Conservation (phyloP, 2,888 invertebrate genomes). For the Eilema griseolum region DNA sequence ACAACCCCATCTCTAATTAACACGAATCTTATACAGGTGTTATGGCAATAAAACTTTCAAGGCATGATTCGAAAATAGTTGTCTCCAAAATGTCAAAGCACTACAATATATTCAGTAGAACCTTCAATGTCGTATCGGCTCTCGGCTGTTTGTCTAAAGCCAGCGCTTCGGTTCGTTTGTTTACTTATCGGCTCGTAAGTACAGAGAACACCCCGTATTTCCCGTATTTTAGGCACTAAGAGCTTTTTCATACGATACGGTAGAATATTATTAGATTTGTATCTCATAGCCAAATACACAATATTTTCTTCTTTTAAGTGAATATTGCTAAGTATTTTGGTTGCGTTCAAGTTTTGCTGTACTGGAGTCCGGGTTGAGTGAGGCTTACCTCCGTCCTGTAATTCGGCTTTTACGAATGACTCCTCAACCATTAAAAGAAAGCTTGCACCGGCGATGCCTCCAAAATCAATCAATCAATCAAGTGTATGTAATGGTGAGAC, state of each 20-base stretch:
- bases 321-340: too few species aligned
- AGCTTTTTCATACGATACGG: background rate
- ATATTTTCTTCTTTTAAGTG: too few species aligned
- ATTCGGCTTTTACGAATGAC: too few species aligned
- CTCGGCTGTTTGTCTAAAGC: background rate
- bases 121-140: constrained; percentile 8
- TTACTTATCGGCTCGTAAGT: background rate
- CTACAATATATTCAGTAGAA: background rate
- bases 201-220: background rate
- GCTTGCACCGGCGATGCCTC: too few species aligned
- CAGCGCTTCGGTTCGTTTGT: background rate
- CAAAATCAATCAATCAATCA: too few species aligned
- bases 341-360: too few species aligned
- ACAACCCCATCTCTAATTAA: background rate
- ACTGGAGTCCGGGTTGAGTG: too few species aligned
- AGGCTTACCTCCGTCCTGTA: too few species aligned
- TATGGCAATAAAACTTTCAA: background rate
- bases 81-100: background rate
- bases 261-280: background rate
- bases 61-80: background rate
- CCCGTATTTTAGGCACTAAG: background rate
- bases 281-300: background rate
- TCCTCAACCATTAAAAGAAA: too few species aligned
- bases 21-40: background rate
- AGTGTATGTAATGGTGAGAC: too few species aligned